Percentiles rank a stretch among this genome's conserved stretches.
Conservation (phyloP, 1,140 invertebrate genomes). For the Leptoteleia sp. region DNA sequence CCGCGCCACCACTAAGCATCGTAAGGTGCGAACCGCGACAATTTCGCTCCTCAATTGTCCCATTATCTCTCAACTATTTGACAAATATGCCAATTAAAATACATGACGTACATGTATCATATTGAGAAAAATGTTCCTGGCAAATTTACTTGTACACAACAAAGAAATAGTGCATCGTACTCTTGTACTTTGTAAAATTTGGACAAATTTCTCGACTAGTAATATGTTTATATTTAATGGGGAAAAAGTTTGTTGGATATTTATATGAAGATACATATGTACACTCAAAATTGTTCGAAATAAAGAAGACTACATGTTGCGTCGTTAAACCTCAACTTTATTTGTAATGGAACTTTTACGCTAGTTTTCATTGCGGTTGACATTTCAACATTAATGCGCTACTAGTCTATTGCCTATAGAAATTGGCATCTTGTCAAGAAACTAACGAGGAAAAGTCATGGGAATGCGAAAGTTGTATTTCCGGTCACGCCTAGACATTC, state of each 20-base stretch:
- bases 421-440: slow-evolving; percentile 52
- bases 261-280: too few species aligned
- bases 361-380: slow-evolving; percentile 27
- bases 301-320: too few species aligned
- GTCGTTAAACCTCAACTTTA: slow-evolving; percentile 11
- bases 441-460: slow-evolving; percentile 64
- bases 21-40: slow-evolving; percentile 18
- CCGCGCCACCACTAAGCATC: slow-evolving; percentile 16
- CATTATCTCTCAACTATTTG: slow-evolving; percentile 33
- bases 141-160: too few species aligned
- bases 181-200: too few species aligned
- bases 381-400: slow-evolving; percentile 33
- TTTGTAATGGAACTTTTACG: slow-evolving; percentile 35
- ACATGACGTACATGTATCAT: too few species aligned
- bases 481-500: slow-evolving; percentile 60
- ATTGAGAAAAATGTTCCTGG: neutral
- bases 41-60: slow-evolving; percentile 17
- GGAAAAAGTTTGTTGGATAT: too few species aligned
- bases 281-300: too few species aligned
- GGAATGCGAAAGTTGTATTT: slow-evolving; percentile 66
- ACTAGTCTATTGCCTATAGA: slow-evolving; percentile 20
- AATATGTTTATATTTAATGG: too few species aligned
- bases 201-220: too few species aligned
- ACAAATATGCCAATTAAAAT: slow-evolving; percentile 38
- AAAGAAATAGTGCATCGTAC: too few species aligned